A percentile compares a stretch with the other conserved stretches of the same genome.
These are phyloP conservation scores for Marronus borbonicus DNA, from an alignment of 2,888 invertebrate species.

Conservation along the genomic window DNA sequence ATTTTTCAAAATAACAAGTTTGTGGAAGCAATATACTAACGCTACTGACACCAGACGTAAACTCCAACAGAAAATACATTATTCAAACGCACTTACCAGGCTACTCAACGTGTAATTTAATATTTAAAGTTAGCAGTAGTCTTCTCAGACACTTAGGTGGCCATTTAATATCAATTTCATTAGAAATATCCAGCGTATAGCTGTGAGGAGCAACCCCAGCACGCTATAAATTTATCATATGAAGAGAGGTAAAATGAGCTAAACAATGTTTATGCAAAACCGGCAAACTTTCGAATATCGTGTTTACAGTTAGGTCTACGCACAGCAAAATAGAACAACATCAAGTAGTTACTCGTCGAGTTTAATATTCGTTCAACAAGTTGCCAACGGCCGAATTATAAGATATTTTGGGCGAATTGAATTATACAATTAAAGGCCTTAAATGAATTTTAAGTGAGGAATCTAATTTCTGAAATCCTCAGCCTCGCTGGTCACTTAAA, in stretches of 20 bases:
- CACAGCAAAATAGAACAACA: background rate
- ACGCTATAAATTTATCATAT: background rate
- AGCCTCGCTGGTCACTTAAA: constrained; percentile 47
- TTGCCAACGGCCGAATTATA: constrained; percentile 40
- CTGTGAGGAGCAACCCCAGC: background rate
- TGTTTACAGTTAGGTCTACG: constrained; percentile 10
- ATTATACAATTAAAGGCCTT: constrained; percentile 49
- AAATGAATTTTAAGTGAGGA: constrained; percentile 49
- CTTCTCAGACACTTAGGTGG: background rate
- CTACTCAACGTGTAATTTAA: background rate
- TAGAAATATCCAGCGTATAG: background rate
- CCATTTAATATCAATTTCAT: constrained; percentile 3
- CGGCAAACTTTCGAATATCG: constrained; percentile 20
- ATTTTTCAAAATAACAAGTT: no score
- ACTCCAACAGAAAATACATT: background rate
- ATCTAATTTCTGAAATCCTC: constrained; percentile 50
- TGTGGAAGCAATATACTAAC: no score
- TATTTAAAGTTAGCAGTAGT: background rate
- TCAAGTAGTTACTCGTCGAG: constrained; percentile 14
- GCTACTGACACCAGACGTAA: no score
- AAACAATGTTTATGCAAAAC: constrained; percentile 20
- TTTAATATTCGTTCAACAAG: constrained; percentile 48
- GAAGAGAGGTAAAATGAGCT: constrained; percentile 1
- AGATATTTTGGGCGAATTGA: constrained; percentile 48
- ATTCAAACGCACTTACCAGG: background rate